A percentile compares a stretch with the other conserved stretches of the same genome.
Evolutionary conservation across 2,888 invertebrate species (phyloP).

Genomic region (Drymonia ruficornis): DNA sequence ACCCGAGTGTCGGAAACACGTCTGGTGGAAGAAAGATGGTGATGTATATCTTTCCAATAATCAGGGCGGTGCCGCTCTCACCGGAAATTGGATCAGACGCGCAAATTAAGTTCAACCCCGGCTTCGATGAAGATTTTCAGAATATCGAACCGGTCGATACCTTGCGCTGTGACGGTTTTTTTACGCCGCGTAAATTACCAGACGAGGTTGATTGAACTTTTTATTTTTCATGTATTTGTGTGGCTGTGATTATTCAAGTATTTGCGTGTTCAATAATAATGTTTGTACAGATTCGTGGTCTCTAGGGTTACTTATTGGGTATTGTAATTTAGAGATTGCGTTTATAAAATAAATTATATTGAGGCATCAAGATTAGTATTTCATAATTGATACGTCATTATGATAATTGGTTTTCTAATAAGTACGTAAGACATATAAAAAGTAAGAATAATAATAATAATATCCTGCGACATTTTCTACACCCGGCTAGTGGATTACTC

Average conservation of each 20-base stretch:
- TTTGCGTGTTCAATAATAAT: conserved; percentile 13
- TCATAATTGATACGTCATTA: too few species aligned
- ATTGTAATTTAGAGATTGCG: neutral
- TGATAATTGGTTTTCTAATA: too few species aligned
- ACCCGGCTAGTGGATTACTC: too few species aligned
- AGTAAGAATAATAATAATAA: too few species aligned
- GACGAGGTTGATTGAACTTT: conserved; percentile 28
- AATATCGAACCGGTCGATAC: conserved; percentile 31
- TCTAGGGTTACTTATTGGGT: neutral
- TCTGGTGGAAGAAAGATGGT: conserved; percentile 43
- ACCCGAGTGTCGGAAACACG: conserved; percentile 27
- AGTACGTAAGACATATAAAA: too few species aligned
- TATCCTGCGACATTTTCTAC: too few species aligned
- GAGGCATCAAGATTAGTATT: neutral
- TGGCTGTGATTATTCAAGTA: conserved; percentile 18
- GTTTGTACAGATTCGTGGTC: conserved; percentile 15
- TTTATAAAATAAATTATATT: neutral
- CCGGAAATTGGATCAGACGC: conserved; percentile 66
- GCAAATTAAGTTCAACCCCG: conserved; percentile 65
- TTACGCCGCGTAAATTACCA: conserved; percentile 21
- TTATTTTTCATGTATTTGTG: too few species aligned
- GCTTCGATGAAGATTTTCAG: conserved; percentile 45
- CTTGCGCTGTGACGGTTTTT: conserved; percentile 18
- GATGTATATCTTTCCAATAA: conserved; percentile 63
- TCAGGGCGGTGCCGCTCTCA: conserved; percentile 47